Conservation (phyloP, 2,888 invertebrate species). For the Morpho helenor region DNA sequence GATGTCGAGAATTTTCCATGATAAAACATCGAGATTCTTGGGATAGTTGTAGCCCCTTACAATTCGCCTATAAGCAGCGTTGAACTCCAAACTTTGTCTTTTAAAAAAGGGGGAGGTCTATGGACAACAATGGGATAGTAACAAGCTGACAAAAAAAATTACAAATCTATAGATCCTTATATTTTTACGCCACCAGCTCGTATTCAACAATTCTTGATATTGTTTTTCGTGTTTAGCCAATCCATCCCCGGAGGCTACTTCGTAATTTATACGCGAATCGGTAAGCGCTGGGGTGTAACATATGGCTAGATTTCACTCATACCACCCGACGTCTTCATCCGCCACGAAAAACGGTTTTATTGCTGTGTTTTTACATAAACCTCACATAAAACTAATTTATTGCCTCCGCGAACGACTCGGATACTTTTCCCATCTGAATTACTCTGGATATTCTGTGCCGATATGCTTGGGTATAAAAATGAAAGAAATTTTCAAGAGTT, state of each 20-base stretch:
- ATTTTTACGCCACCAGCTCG: too few species aligned
- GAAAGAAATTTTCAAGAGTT: not conserved
- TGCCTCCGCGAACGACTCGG: slow-evolving; percentile 19
- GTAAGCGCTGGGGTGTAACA: slow-evolving; percentile 3
- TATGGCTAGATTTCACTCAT: slow-evolving; percentile 10
- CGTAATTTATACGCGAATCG: slow-evolving; percentile 1
- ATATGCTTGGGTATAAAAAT: not conserved
- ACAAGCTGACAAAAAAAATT: too few species aligned
- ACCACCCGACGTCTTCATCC: slow-evolving; percentile 41
- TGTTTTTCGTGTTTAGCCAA: too few species aligned
- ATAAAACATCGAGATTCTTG: too few species aligned
- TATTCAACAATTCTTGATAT: too few species aligned
- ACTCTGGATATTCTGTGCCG: slow-evolving; percentile 11
- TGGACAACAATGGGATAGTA: too few species aligned
- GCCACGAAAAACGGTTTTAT: slow-evolving; percentile 46
- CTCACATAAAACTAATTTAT: slow-evolving; percentile 63
- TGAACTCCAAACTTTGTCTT: too few species aligned
- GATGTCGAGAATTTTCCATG: too few species aligned
- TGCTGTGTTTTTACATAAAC: slow-evolving; percentile 61
- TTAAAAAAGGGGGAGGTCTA: too few species aligned
- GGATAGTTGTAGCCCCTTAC: too few species aligned
- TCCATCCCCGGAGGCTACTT: not conserved
- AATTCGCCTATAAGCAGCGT: too few species aligned
- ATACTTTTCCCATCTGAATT: slow-evolving; percentile 17
- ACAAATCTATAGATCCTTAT: too few species aligned